Evolutionary conservation across 2,888 invertebrate species (phyloP).

Genomic region (Mellilla xanthometata): DNA sequence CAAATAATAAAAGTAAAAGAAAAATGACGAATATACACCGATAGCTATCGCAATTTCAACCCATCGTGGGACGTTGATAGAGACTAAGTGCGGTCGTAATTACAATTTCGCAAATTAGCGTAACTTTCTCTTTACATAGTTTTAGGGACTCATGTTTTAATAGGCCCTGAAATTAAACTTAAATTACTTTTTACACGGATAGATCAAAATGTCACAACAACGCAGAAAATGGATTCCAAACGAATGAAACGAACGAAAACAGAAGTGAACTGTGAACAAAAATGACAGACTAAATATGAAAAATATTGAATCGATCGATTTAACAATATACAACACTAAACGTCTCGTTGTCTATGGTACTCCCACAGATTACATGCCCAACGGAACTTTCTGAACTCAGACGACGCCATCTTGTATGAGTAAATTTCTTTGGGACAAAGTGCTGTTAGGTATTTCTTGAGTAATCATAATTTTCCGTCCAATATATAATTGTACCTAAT

Average conservation of each 20-base stretch:
- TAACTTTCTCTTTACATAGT: slow-evolving; percentile 49
- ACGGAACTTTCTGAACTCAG: no score
- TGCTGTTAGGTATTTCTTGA: no score
- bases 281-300: no score
- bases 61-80: slow-evolving; percentile 61
- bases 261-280: neutral
- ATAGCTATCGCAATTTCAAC: slow-evolving; percentile 73
- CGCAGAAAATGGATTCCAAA: slow-evolving; percentile 78
- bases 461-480: no score
- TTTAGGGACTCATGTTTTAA: slow-evolving; percentile 30
- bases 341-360: no score
- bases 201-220: slow-evolving; percentile 80
- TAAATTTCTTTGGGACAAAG: no score
- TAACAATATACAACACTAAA: neutral
- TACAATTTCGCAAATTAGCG: slow-evolving; percentile 8
- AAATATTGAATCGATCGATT: neutral
- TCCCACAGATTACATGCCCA: no score
- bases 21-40: slow-evolving; percentile 63
- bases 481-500: no score
- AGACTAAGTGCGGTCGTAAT: slow-evolving; percentile 11
- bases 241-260: neutral
- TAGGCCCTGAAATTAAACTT: slow-evolving; percentile 32
- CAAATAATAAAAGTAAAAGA: slow-evolving; percentile 47
- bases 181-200: slow-evolving; percentile 43
- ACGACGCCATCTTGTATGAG: slow-evolving; percentile 43